These are phyloP conservation scores for Mylabris sibirica DNA, from an alignment of 2,888 invertebrate genomes.

Conservation along the genomic window DNA sequence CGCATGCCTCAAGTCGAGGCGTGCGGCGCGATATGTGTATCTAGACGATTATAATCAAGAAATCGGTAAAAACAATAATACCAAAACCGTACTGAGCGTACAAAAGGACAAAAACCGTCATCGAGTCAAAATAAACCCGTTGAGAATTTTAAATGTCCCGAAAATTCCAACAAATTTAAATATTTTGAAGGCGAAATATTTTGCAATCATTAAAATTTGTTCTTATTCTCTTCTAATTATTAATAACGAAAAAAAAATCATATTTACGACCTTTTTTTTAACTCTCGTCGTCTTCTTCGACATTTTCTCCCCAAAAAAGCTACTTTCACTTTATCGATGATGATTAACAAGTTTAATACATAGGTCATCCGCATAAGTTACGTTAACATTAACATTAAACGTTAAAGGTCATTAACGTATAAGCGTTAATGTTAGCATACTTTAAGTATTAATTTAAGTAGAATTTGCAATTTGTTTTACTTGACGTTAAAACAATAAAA, in stretches of 20 bases:
- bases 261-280: not conserved
- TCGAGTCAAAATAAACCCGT: not conserved
- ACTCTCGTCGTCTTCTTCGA: no score
- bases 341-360: not conserved
- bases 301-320: not conserved
- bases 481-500: not conserved
- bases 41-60: no score
- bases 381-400: not conserved
- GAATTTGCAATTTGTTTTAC: not conserved
- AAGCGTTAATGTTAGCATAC: no score
- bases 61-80: no score
- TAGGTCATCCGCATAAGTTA: not conserved
- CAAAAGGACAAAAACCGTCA: no score
- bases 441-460: no score
- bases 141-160: not conserved
- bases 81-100: no score
- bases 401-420: no score
- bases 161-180: conserved; percentile 3
- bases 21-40: no score
- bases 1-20: no score
- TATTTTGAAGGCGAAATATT: conserved; percentile 2
- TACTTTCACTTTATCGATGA: conserved; percentile 4
- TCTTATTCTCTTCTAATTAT: not conserved
- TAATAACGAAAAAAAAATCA: not conserved
- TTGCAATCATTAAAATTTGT: not conserved